phyloP scores from a whole-genome alignment of 1,140 invertebrate species.

The Bombus sibiricus region DNA sequence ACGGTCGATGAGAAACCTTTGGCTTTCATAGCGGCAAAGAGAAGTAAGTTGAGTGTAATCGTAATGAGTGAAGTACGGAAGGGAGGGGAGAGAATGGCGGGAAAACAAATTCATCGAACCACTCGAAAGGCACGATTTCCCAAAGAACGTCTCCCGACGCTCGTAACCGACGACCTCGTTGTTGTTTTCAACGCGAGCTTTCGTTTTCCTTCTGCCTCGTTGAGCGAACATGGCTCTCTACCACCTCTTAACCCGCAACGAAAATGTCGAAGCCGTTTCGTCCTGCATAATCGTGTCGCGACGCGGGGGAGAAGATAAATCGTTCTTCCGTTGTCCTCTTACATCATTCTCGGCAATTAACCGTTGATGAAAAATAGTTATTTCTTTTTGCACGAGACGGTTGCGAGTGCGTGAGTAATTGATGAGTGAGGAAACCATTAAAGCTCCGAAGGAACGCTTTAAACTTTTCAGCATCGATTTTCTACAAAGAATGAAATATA shows the following conservation, averaged over 20 bases:
- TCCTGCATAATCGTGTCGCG: constrained; percentile 10
- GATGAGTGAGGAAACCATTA: not conserved
- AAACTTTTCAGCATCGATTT: not conserved
- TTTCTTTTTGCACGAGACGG: not conserved
- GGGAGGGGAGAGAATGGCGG: not conserved
- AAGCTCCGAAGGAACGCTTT: not conserved
- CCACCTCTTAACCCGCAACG: not conserved
- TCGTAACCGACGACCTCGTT: not conserved
- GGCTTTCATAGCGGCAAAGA: not conserved
- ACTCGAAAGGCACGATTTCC: not conserved
- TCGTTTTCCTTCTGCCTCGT: constrained; percentile 20
- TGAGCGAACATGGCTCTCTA: not conserved
- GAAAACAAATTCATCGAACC: constrained; percentile 14
- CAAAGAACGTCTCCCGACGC: not conserved
- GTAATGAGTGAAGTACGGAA: not conserved
- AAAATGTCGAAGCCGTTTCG: constrained; percentile 27
- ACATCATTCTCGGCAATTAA: not conserved
- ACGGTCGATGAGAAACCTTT: not conserved
- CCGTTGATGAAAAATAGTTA: constrained; percentile 7
- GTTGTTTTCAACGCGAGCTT: constrained; percentile 11
- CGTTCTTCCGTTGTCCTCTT: not conserved
- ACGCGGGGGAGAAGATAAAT: not conserved
- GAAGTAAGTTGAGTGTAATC: constrained; percentile 15
- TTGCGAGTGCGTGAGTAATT: not conserved
- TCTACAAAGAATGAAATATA: not conserved